Conservation (phyloP, 64 coral and sea anemone species). For the Porites lutea region DNA sequence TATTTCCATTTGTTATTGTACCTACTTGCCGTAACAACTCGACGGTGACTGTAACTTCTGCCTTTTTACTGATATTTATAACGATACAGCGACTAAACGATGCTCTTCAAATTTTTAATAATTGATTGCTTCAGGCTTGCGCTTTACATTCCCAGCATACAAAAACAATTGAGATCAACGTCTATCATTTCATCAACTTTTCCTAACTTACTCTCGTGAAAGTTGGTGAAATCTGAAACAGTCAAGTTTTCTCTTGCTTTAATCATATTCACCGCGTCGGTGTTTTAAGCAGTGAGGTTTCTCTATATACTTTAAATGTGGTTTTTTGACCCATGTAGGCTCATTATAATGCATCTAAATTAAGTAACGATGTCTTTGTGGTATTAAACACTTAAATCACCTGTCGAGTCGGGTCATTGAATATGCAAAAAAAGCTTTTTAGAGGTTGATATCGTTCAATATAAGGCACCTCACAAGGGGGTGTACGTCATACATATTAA, state of each 20-base stretch:
- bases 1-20: too few species aligned
- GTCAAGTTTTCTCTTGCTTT: not conserved
- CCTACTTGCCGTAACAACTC: too few species aligned
- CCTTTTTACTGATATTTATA: too few species aligned
- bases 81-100: too few species aligned
- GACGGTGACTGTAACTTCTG: too few species aligned
- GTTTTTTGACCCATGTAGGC: not conserved
- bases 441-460: not conserved
- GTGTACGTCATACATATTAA: slow-evolving; percentile 37
- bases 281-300: not conserved
- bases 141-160: too few species aligned
- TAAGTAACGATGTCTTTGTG: not conserved
- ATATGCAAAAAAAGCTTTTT: not conserved
- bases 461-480: slow-evolving; percentile 36
- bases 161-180: too few species aligned
- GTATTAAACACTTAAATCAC: slow-evolving; percentile 2
- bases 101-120: too few species aligned
- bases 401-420: not conserved
- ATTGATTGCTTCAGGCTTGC: too few species aligned
- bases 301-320: not conserved
- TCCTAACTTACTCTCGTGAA: too few species aligned
- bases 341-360: not conserved
- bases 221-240: too few species aligned
- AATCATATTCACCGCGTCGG: not conserved
- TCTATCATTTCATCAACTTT: too few species aligned